phyloP scores from a whole-genome alignment of 2,888 invertebrate species.

The Meteorus cinctellus region DNA sequence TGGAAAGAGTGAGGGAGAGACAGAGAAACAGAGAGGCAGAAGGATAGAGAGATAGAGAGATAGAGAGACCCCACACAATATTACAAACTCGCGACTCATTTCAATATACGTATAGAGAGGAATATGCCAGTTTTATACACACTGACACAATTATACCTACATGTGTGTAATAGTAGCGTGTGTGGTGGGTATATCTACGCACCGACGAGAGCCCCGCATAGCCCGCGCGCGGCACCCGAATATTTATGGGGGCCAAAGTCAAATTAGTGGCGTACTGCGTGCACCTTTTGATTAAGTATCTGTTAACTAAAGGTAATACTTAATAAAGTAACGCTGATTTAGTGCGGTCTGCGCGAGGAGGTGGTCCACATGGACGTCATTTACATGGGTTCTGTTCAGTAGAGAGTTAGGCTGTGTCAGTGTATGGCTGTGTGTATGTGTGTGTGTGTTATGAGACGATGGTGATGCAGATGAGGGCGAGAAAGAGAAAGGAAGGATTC shows the following conservation, averaged over 20 bases:
- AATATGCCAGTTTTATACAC: not conserved
- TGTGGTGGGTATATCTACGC: constrained; percentile 35
- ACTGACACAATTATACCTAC: not conserved
- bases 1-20: constrained; percentile 36
- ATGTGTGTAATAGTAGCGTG: not conserved
- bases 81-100: no score
- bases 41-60: no score
- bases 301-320: constrained; percentile 74
- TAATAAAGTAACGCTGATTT: constrained; percentile 74
- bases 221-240: constrained; percentile 62
- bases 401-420: constrained; percentile 27
- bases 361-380: constrained; percentile 39
- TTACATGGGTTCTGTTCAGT: constrained; percentile 39
- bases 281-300: constrained; percentile 74
- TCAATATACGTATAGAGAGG: not conserved
- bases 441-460: constrained; percentile 36
- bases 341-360: constrained; percentile 58
- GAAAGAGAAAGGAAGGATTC: constrained; percentile 14
- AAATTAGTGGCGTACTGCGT: constrained; percentile 74
- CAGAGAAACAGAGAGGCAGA: no score
- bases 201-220: constrained; percentile 6
- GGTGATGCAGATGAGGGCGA: not conserved
- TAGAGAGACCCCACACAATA: not conserved
- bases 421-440: constrained; percentile 48
- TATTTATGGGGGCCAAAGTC: constrained; percentile 74